Evolutionary conservation across 2,113 vertebrate species (phyloP).

Genomic region (Cyanoramphus novaezelandiae): DNA sequence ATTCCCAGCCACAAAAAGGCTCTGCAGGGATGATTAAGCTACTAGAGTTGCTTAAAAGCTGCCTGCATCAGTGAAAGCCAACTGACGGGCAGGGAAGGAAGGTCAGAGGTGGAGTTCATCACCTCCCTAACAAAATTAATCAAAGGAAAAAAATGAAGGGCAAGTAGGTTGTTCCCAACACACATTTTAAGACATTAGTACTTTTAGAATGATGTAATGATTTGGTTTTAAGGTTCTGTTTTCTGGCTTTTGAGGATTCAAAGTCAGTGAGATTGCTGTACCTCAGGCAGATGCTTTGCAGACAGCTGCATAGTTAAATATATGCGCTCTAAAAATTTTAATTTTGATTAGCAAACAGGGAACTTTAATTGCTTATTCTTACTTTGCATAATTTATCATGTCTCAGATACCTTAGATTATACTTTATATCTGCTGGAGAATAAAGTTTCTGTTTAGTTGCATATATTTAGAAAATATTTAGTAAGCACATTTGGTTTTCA

Average conservation of each 20-base stretch:
- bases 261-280: background rate
- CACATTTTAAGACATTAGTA: background rate
- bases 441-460: background rate
- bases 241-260: background rate
- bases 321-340: background rate
- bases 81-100: constrained; percentile 11
- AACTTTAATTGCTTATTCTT: background rate
- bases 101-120: constrained; percentile 48
- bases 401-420: background rate
- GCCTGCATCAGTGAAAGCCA: background rate
- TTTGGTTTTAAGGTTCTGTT: background rate
- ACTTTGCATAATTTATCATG: background rate
- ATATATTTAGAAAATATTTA: background rate
- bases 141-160: background rate
- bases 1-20: background rate
- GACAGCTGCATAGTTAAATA: background rate
- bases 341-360: background rate
- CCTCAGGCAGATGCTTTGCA: background rate
- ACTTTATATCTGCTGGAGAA: background rate
- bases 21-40: constrained; percentile 18
- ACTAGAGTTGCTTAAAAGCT: constrained; percentile 18
- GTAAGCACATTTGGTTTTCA: background rate
- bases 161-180: background rate
- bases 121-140: constrained; percentile 52
- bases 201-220: background rate